Evolutionary conservation across 2,113 vertebrate genomes (phyloP), one percentile per base, ranked within the genome.

Genomic region (Stercorarius parasiticus): DNA sequence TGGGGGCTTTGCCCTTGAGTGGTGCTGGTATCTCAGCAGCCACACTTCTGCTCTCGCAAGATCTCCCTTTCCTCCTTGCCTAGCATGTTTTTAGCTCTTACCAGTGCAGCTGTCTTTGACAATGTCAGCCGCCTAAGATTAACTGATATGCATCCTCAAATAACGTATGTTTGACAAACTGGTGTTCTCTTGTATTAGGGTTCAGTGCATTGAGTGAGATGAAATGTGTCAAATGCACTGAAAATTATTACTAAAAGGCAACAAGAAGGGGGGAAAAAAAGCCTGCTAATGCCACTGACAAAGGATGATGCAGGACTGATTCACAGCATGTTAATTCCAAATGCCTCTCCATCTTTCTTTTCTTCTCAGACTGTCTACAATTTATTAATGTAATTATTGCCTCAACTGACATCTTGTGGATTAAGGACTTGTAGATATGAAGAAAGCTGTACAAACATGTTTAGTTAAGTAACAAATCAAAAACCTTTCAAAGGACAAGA

Each of bases 371-470:
- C 89, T 96, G 93, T 83, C 95, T 96, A 89, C 80, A 94, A 93
- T 98, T 97, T 97, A 96, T 97, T 97, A 96, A 97, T 96, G 82
- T 96, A 98, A 97, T 98, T 97, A 97, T 94, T 97, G 83, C 86
- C 59, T 97, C 92, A 92, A 49, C 83, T 97, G 97, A 96, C 96
- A 96, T 90, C 91, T 87, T 95, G 86, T 96, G 88, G 96, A 95
- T 97, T 98, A 97, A 96, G 85, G 85, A 94, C 93, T 95, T 97
- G 82, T 87, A 91, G 96, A 85, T 95, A 89, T 9, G 59, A 91
- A 93, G 91, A 88, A 95, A 96, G 67, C 89, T 88, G 47, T 95
- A 88, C 86, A 95, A 97, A 97, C 87, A 89, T 74, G 89, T 97
- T 98, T 96, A 95, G 94, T 95, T 96, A 96, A 38, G 26, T 96